Evolutionary conservation across 1,140 invertebrate species (phyloP), one percentile per base, ranked within the genome.

Genomic region (Cyclargus thomasi): DNA sequence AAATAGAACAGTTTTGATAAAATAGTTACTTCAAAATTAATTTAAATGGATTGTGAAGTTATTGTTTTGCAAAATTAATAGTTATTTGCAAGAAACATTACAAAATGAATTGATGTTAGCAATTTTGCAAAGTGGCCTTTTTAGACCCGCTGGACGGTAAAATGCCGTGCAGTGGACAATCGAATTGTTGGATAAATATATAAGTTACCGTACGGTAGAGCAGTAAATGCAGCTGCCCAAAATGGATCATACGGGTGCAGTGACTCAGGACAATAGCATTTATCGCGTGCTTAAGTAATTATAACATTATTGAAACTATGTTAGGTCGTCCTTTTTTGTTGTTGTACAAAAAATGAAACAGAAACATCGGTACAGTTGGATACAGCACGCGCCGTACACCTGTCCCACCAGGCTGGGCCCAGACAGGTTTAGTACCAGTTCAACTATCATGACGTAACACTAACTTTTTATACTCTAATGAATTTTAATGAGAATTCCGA

Each of bases 341-440:
- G 18, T 18, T 59, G 2, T 6, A 59, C 11, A 59, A 59, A 59
- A 59, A 59, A 18, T 59, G 55, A 20, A 59, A 59, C 55, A 20
- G 55, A 59, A 21, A 59, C 20, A 20, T 59, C 55, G 39, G 14
- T 20, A 55, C 53, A 55, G 55, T 59, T 21, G 1, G 55, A 59
- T 20, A 59, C 8, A 59, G 55, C 55, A 59, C 55, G 55, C 55
- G 55, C 55, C 55, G 17, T n/a, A 18, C 53, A 55, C 53, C 53
- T 55, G 53, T 20, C 53, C 53, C 11, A 11, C 53, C 53, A n/a
- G n/a, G 11, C 53, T 55, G n/a, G 11, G 53, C 10, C 14, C 53
- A 55, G 53, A 55, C 53, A 55, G 55, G 55, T 59, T 59, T 16
- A 47, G 39, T 47, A 47, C 55, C 55, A 20, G 17, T 17, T 20